Base-by-base conservation (phyloP, 2,113 vertebrate genomes). In the Notothenia rossii region DNA sequence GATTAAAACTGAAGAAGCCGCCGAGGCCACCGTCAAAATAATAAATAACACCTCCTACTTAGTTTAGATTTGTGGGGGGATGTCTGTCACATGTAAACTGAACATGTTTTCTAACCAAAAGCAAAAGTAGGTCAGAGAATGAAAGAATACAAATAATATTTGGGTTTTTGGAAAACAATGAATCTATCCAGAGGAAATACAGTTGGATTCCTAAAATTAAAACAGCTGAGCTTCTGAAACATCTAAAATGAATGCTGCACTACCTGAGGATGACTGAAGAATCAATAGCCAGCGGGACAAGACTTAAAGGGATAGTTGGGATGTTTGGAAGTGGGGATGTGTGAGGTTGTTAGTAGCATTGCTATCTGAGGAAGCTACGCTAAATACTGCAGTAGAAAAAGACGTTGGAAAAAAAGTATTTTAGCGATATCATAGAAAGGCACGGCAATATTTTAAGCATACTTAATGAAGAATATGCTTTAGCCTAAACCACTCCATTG, bases 61-160 rank as follows among this genome's bases (percentile, higher is more conserved):
- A 40, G 36, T 59, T 69, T 60, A 12, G 14, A 77, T 48, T 29
- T 25, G 17, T 18, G 4, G 36, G 13, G 7, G 18, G 5, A n/a
- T 40, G 45, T 2, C 13, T 51, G 49, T 56, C 55, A 56, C 3
- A 29, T 62, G 40, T 22, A 20, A 61, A 18, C 7, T 10, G 36
- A 50, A 65, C 11, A 0, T 46, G 11, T 53, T 43, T 53, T 18
- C 4, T 40, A 40, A 55, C 7, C 29, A 64, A 45, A 29, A 51
- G 10, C 7, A 1, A 18, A 60, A 55, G 3, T 60, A 51, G 66
- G 60, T 29, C 36, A 49, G 40, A 71, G 8, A 6, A 60, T 49
- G 65, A 17, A 53, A 64, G 75, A 54, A 55, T 46, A 61, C n/a
- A 13, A 66, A 75, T 22, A 20, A n/a, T 46, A 54, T 54, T 29